phyloP scores from a whole-genome alignment of 2,797 vertebrate genomes.

The Platalea minor region DNA sequence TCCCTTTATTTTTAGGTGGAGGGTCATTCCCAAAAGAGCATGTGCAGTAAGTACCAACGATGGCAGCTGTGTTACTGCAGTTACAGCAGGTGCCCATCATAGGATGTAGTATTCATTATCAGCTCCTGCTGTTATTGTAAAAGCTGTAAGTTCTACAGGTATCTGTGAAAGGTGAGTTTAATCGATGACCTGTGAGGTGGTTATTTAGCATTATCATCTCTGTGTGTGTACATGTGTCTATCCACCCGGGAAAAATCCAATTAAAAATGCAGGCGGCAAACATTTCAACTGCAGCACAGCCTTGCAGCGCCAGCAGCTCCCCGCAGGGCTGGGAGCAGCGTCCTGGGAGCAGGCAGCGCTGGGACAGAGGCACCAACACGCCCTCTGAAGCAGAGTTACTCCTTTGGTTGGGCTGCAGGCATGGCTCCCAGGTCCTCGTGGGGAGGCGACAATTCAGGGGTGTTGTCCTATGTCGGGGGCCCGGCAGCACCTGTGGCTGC shows the following conservation, averaged over 20 bases:
- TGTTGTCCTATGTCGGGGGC: not conserved
- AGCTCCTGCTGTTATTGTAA: not conserved
- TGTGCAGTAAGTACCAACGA: not conserved
- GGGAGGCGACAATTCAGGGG: not conserved
- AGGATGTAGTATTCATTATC: not conserved
- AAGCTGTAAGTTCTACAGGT: not conserved
- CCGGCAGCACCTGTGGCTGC: not conserved
- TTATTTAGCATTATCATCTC: not conserved
- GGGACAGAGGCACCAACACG: not conserved
- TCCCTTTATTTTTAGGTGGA: not conserved
- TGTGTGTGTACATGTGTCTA: not conserved
- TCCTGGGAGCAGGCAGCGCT: not conserved
- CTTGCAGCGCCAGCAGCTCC: not conserved
- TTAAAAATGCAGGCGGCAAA: not conserved
- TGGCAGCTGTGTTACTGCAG: not conserved
- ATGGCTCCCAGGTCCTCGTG: fast-evolving
- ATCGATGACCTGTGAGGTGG: not conserved
- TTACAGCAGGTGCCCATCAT: not conserved
- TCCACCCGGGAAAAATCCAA: not conserved
- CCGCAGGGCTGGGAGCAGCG: fast-evolving
- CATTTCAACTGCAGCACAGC: not conserved
- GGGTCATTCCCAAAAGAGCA: not conserved
- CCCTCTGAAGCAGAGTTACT: not conserved
- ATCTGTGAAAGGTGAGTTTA: not conserved
- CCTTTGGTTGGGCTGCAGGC: not conserved